Percentiles rank a stretch among this genome's conserved stretches.
Conservation (phyloP, 2,888 invertebrate genomes). For the Hetaerina titia region DNA sequence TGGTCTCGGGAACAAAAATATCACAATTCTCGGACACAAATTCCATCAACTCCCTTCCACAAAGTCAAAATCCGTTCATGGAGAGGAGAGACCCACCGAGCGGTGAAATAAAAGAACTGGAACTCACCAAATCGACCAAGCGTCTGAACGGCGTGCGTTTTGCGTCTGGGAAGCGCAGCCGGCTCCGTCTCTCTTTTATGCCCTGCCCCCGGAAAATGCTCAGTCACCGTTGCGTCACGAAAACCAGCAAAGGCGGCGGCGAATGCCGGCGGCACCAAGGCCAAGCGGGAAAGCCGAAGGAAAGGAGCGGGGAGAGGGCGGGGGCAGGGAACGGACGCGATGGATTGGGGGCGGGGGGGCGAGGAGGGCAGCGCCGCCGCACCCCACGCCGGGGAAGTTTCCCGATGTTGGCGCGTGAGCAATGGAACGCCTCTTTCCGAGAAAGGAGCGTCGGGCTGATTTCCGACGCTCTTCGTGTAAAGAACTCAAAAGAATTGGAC, state of each 20-base stretch:
- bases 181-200: constrained; percentile 15
- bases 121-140: constrained; percentile 27
- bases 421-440: constrained; percentile 1
- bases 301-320: background rate
- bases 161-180: background rate
- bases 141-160: background rate
- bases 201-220: background rate
- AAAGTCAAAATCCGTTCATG: background rate
- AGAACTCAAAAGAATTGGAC: background rate
- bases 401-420: background rate
- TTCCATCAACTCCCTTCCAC: background rate
- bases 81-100: background rate
- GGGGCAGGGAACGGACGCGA: background rate
- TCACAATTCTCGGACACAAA: background rate
- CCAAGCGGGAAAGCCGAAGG: background rate
- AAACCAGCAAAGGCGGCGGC: background rate
- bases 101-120: background rate
- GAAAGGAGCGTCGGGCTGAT: background rate
- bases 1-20: too few relatives aligned
- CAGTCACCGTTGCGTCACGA: constrained; percentile 63
- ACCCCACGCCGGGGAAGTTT: background rate
- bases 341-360: background rate
- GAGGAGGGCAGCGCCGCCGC: background rate
- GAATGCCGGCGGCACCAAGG: constrained; percentile 31
- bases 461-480: background rate